Evolutionary conservation across 2,113 vertebrate species (phyloP).

Genomic region (Regulus satrapa): DNA sequence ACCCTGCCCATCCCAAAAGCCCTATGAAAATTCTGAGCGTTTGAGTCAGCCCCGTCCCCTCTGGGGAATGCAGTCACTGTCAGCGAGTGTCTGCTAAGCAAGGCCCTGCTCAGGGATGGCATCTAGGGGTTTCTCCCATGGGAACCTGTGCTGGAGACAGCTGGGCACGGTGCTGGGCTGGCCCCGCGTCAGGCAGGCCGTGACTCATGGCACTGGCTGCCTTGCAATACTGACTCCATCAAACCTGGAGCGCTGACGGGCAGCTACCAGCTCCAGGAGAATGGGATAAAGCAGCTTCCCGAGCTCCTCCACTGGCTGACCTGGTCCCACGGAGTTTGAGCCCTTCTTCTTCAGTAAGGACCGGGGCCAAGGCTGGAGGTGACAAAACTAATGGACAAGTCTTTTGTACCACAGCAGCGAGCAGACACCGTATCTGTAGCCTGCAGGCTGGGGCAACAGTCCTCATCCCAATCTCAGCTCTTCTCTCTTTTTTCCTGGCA

Average conservation of each 20-base stretch:
- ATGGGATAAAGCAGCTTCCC: not conserved
- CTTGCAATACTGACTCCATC: not conserved
- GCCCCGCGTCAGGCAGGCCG: rapidly evolving
- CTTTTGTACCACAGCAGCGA: not conserved
- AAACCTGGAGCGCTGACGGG: not conserved
- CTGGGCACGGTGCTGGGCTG: rapidly evolving
- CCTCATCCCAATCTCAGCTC: rapidly evolving
- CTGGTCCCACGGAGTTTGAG: not conserved
- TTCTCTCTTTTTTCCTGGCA: not conserved
- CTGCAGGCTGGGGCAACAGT: not conserved
- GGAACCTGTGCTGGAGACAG: not conserved
- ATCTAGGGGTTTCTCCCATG: not conserved
- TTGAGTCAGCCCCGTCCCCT: slow-evolving; percentile 25
- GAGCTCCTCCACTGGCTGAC: not conserved
- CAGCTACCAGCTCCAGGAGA: not conserved
- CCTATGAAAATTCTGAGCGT: not conserved
- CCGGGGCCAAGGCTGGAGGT: not conserved
- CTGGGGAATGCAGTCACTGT: not conserved
- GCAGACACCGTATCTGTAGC: not conserved
- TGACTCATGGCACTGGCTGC: not conserved
- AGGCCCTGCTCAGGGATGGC: not conserved
- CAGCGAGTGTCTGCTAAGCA: not conserved
- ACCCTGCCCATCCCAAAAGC: not conserved
- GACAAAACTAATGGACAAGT: not conserved
- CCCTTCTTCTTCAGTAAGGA: not conserved